Percentiles rank a stretch among this genome's conserved stretches.
These are phyloP conservation scores for Rhinella marina DNA, from an alignment of 2,797 vertebrate species.

Conservation along the genomic window DNA sequence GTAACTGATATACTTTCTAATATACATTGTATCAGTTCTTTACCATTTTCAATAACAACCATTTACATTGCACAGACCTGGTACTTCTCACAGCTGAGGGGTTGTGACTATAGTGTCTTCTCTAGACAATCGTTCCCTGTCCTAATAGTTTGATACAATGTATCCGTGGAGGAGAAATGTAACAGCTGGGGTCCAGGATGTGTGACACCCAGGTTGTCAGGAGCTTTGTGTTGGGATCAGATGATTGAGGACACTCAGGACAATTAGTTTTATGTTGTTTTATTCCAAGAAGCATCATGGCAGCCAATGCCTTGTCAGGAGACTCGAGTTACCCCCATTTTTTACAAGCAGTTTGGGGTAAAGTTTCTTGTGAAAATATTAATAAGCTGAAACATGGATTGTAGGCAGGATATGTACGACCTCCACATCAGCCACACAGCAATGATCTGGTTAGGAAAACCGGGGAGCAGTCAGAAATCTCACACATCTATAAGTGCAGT, in stretches of 20 bases:
- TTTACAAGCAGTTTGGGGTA: neutral
- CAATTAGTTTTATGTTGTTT: neutral
- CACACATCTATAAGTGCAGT: neutral
- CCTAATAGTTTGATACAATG: neutral
- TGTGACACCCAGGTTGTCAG: no score
- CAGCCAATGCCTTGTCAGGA: slow-evolving; percentile 43
- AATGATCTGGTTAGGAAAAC: neutral
- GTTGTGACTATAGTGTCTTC: no score
- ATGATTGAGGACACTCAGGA: neutral
- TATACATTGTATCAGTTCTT: no score
- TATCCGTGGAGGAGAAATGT: neutral
- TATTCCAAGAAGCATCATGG: slow-evolving; percentile 43
- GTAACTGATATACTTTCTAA: no score
- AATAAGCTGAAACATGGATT: neutral
- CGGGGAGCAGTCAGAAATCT: no score
- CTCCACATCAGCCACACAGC: neutral
- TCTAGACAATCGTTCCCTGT: neutral
- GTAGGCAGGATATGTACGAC: neutral
- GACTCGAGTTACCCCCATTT: neutral
- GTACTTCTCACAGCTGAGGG: no score
- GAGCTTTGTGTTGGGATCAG: neutral
- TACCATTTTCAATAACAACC: no score
- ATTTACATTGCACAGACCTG: no score
- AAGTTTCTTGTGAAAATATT: neutral
- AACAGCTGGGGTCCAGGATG: no score